Evolutionary conservation across 2,797 vertebrate genomes (phyloP), one percentile per base, ranked within the genome.

Genomic region (Ceyx erithaca): DNA sequence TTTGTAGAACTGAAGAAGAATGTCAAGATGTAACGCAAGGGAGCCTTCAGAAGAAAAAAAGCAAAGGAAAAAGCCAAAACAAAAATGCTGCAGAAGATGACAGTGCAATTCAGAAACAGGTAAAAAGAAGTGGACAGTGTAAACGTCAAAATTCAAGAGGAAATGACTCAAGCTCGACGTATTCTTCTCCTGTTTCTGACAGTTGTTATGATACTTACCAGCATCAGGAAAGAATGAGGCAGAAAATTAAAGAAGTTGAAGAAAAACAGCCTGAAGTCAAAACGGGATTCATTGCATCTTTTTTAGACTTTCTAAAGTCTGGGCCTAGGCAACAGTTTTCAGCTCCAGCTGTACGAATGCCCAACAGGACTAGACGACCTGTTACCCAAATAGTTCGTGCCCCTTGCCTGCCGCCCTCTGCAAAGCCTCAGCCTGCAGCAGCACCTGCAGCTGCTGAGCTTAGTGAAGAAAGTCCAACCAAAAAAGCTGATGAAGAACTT

Each of bases 241-340:
- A 99, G 97, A 99, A 99, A 97, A 99, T 99, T 85, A 98, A 98
- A 88, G 99, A 99, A 96, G 99, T 99, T 41, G 99, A 99, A 93
- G 99, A 99, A 97, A 99, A 99, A 90, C 99, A 99, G 79, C 99
- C 99, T 64, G 99, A 99, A 96, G 99, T 99, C 87, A 99, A 99
- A 98, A 99, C 98, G 37, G 99, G 99, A 80, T 99, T 99, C 95
- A 99, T 99, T 17, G 99, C 98, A 63, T 99, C 99, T 89, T 99
- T 99, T 97, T 98, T 99, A 84, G 99, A 99, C 97, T 99, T 99
- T 91, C 97, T 99, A 20, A 99, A 99, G 95, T 99, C 99, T 66
- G 99, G 99, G 54, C 99, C 99, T 69, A 99, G 99, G 95, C 99
- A 99, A 66, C 99, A 99, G 72, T 99, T 99, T 97, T 99, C 99